These are phyloP conservation scores for Iguana delicatissima DNA, from an alignment of 2,797 vertebrate species.

Conservation along the genomic window DNA sequence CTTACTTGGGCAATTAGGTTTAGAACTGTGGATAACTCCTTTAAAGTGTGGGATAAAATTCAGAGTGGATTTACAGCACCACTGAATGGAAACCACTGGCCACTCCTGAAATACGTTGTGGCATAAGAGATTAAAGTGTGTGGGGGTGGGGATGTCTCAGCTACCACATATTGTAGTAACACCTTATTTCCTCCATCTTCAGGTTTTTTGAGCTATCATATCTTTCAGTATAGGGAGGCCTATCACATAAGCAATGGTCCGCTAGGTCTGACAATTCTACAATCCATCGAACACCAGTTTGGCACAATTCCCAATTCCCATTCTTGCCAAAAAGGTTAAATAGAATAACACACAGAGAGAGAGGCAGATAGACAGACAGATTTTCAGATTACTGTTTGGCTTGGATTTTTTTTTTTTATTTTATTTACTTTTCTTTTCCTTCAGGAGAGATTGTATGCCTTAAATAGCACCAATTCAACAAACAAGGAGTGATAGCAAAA, in stretches of 20 bases:
- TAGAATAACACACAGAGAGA: not conserved
- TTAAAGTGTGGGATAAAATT: too few relatives aligned
- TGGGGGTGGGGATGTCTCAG: not conserved
- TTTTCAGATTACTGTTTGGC: not conserved
- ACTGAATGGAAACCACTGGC: too few relatives aligned
- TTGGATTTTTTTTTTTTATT: not conserved
- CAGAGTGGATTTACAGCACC: too few relatives aligned
- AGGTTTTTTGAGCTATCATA: not conserved
- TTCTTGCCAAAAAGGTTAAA: not conserved
- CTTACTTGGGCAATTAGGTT: too few relatives aligned
- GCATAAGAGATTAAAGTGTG: not conserved
- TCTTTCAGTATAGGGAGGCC: not conserved
- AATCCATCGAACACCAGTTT: not conserved
- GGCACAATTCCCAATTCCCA: not conserved
- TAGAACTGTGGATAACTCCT: too few relatives aligned
- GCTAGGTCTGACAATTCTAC: not conserved
- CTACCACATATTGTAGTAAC: not conserved
- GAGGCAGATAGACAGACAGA: too few relatives aligned
- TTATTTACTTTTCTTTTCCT: not conserved
- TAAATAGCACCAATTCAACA: not conserved
- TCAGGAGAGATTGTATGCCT: not conserved
- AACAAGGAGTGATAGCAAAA: not conserved
- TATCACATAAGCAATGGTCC: not conserved
- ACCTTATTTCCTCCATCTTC: not conserved
- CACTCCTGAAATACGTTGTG: not conserved